These are phyloP conservation scores for Pseudorasbora parva DNA, from an alignment of 2,113 vertebrate species.

Conservation along the genomic window DNA sequence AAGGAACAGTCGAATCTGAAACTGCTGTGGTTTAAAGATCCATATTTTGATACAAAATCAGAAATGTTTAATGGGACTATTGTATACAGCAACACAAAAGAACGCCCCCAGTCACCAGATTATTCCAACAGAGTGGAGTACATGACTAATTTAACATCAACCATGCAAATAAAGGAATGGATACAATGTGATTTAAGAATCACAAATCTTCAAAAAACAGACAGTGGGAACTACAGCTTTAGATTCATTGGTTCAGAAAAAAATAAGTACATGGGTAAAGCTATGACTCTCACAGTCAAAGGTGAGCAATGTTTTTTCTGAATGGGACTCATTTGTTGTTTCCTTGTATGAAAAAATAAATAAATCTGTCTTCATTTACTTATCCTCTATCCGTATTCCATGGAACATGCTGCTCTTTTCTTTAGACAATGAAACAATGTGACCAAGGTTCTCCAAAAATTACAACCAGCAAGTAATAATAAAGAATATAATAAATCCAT, in stretches of 20 bases:
- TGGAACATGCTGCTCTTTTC: background rate
- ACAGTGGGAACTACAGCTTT: slow-evolving; percentile 66
- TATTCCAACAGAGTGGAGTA: slow-evolving; percentile 58
- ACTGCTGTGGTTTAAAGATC: slow-evolving; percentile 71
- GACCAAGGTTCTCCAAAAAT: background rate
- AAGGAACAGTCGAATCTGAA: fast-evolving
- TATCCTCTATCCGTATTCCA: background rate
- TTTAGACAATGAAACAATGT: background rate
- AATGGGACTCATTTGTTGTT: background rate
- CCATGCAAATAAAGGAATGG: fast-evolving
- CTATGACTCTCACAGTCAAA: slow-evolving; percentile 40
- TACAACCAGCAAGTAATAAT: background rate
- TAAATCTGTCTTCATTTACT: background rate
- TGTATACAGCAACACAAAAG: slow-evolving; percentile 31
- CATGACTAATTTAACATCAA: fast-evolving
- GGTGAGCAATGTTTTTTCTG: slow-evolving; percentile 54
- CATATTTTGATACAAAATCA: background rate
- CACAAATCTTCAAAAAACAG: slow-evolving; percentile 53
- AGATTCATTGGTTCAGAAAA: background rate
- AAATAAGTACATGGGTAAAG: fast-evolving
- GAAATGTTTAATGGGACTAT: slow-evolving; percentile 25
- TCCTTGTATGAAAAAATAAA: background rate
- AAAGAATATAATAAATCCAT: background rate
- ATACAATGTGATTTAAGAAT: slow-evolving; percentile 58
- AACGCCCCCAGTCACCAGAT: background rate